phyloP scores from a whole-genome alignment of 2,797 vertebrate genomes.

The Etheostoma perlongum region DNA sequence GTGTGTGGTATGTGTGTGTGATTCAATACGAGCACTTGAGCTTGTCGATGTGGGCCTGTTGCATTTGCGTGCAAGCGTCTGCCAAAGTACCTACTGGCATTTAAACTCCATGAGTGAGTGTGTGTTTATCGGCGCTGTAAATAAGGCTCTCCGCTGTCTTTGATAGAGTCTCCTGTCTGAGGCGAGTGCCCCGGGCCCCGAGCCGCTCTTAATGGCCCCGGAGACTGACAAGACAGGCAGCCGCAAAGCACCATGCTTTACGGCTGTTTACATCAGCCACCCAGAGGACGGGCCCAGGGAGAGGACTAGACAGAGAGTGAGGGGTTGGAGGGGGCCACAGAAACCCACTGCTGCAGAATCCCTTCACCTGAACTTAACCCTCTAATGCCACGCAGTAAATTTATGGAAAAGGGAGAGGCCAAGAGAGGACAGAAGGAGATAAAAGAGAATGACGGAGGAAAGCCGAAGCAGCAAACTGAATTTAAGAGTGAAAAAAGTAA shows the following conservation, averaged over 20 bases:
- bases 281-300: constrained; percentile 53
- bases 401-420: constrained; percentile 43
- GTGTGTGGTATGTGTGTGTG: constrained; percentile 29
- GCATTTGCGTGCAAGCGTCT: constrained; percentile 48
- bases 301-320: constrained; percentile 23
- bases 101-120: constrained; percentile 73
- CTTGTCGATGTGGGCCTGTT: constrained; percentile 16
- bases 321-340: constrained; percentile 24
- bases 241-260: constrained; percentile 76
- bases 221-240: constrained; percentile 64
- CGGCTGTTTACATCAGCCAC: constrained; percentile 82
- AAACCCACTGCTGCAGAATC: constrained; percentile 58
- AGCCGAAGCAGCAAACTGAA: constrained; percentile 49
- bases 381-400: constrained; percentile 72
- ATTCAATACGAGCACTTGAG: constrained; percentile 9
- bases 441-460: constrained; percentile 56
- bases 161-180: constrained; percentile 78
- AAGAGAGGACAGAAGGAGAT: constrained; percentile 63
- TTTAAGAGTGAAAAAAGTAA: constrained; percentile 61
- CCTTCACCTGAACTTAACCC: constrained; percentile 81
- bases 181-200: constrained; percentile 50
- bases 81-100: constrained; percentile 51
- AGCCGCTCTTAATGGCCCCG: constrained; percentile 70
- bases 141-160: constrained; percentile 76
- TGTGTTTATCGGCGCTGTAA: constrained; percentile 82